These are phyloP conservation scores for Stictocephala bisonia DNA, from an alignment of 2,888 invertebrate genomes.

Conservation along the genomic window DNA sequence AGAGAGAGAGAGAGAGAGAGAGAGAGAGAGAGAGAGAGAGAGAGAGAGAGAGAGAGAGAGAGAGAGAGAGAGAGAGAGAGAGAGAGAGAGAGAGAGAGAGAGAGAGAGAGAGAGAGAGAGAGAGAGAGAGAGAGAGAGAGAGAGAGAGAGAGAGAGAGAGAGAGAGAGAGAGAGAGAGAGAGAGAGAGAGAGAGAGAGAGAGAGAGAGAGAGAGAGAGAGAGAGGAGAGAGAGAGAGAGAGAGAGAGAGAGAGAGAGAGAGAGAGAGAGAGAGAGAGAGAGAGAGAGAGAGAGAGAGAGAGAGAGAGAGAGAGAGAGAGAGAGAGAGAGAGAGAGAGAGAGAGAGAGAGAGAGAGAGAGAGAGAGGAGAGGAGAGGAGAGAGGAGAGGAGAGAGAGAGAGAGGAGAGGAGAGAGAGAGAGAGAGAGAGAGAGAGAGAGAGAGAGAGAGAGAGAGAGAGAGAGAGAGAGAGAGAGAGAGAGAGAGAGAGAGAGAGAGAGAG, in stretches of 20 bases:
- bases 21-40: background rate
- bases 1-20: background rate
- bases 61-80: conserved; percentile 13
- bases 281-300: background rate
- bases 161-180: conserved; percentile 1
- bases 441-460: conserved; percentile 5
- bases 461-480: conserved; percentile 13
- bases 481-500: conserved; percentile 13
- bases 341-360: background rate
- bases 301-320: background rate
- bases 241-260: background rate
- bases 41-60: conserved; percentile 1
- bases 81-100: background rate
- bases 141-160: background rate
- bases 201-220: conserved; percentile 13
- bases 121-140: background rate
- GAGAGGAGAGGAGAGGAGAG: background rate
- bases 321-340: background rate
- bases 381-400: too few species aligned
- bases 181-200: conserved; percentile 13
- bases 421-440: background rate
- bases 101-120: background rate
- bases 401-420: background rate
- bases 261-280: background rate
- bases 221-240: background rate